Evolutionary conservation across 1,140 invertebrate species (phyloP).

Genomic region (Caerostris extrusa): DNA sequence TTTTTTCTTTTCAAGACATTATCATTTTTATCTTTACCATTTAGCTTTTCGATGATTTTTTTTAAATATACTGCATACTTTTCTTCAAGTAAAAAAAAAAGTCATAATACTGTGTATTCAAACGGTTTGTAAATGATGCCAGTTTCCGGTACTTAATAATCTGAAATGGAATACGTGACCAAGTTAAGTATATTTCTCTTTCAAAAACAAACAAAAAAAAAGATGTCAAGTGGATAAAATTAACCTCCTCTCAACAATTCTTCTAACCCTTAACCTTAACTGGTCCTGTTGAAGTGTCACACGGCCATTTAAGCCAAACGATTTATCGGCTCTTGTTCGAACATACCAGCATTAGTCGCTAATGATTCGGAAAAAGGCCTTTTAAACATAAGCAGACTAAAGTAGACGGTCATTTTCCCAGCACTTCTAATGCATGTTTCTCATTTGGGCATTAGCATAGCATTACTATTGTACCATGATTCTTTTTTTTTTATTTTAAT

Average conservation of each 20-base stretch:
- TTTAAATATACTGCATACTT: too few relatives aligned
- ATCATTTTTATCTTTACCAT: too few relatives aligned
- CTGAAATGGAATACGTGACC: not conserved
- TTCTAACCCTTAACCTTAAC: conserved; percentile 30
- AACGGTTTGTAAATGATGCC: not conserved
- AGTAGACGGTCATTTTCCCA: conserved; percentile 23
- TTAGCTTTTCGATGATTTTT: too few relatives aligned
- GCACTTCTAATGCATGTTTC: not conserved
- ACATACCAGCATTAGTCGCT: conserved; percentile 47
- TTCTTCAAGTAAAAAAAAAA: too few relatives aligned
- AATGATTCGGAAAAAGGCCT: conserved; percentile 64
- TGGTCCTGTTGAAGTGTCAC: conserved; percentile 57
- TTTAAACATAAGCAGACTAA: conserved; percentile 38
- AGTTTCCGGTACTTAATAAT: not conserved
- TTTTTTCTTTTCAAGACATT: too few relatives aligned
- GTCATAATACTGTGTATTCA: not conserved
- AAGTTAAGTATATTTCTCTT: not conserved
- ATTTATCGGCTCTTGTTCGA: conserved; percentile 58
- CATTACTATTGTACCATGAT: not conserved
- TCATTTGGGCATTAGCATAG: conserved; percentile 44
- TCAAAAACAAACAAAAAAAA: conserved; percentile 17
- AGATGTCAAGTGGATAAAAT: conserved; percentile 25
- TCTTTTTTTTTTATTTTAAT: not conserved
- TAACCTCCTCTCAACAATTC: conserved; percentile 20
- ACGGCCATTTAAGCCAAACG: conserved; percentile 50